Evolutionary conservation across 2,113 vertebrate genomes (phyloP).

Genomic region (Furnarius figulus): DNA sequence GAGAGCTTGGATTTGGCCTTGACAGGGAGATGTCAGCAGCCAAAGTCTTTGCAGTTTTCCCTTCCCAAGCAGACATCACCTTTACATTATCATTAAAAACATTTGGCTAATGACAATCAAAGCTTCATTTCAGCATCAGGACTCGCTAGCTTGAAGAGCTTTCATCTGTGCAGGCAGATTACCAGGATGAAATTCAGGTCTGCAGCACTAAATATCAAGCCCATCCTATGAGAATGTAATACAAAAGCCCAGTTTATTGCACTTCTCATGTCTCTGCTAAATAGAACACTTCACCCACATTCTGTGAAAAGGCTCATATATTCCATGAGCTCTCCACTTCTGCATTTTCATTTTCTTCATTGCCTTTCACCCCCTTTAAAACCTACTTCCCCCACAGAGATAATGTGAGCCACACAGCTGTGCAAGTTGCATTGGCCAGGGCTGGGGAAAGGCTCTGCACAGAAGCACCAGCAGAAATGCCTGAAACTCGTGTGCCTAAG

Average conservation of each 20-base stretch:
- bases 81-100: background rate
- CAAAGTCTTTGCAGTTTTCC: background rate
- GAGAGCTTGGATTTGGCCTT: background rate
- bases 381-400: background rate
- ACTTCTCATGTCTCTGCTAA: background rate
- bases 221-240: background rate
- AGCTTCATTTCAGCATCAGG: background rate
- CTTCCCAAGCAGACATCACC: background rate
- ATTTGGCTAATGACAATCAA: background rate
- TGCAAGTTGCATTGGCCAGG: background rate
- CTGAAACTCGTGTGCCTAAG: background rate
- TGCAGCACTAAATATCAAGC: background rate
- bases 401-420: background rate
- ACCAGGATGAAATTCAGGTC: background rate
- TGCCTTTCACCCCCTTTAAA: background rate
- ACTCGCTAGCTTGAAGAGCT: background rate
- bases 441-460: background rate
- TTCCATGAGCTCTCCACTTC: background rate
- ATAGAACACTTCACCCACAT: background rate
- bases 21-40: background rate
- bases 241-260: background rate
- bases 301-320: background rate
- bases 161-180: background rate
- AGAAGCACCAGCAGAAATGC: accelerated
- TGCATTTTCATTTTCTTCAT: background rate